Base-by-base conservation (phyloP, 2,113 vertebrate species). In the Phaetusa simplex region DNA sequence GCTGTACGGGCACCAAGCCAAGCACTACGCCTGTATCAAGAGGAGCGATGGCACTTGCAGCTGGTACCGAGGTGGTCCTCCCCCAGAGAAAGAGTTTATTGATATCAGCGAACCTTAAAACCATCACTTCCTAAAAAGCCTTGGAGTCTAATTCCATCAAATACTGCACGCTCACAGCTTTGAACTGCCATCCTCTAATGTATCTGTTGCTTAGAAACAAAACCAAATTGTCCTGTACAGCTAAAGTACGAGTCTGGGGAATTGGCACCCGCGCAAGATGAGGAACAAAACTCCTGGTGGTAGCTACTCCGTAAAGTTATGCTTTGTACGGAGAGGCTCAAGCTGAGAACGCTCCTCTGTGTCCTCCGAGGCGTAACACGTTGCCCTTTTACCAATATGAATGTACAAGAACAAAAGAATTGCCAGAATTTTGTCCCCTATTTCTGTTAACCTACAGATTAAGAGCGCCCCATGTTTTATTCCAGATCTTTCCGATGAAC, bases 21-120 rank as follows among this genome's bases (percentile, higher is more conserved):
- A 98, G 72, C 98, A 99, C 88, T 99, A 98, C 5, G 98, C 99
- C 96, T 99, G 99, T 69, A 98, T 99, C 97, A 98, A 98, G 93
- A 97, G 98, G 70, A 98, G 95, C 0, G 98, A 99, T 24, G 99
- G 98, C 69, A 98, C 98, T 88, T 99, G 99, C 91, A 98, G 98
- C 97, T 99, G 99, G 99, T 99, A 99, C 97, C 95, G 97, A 26
- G 98, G 98, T 12, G 98, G 97, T 26, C 98, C 98, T 16, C 98
- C 98, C 34, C 98, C 98, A 1, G 98, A 98, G 95, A 99, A 99
- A 96, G 98, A 99, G 58, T 99, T 99, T 97, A 96, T 98, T 91
- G 99, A 99, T 86, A 98, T 98, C 96, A 97, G 98, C 19, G 99
- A 99, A 94, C 99, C 99, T 36, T 99, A 98, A 98, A 12, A 29